Percentiles rank a stretch among this genome's conserved stretches.
Conservation (phyloP, 2,113 vertebrate species). For the Callospermophilus lateralis region DNA sequence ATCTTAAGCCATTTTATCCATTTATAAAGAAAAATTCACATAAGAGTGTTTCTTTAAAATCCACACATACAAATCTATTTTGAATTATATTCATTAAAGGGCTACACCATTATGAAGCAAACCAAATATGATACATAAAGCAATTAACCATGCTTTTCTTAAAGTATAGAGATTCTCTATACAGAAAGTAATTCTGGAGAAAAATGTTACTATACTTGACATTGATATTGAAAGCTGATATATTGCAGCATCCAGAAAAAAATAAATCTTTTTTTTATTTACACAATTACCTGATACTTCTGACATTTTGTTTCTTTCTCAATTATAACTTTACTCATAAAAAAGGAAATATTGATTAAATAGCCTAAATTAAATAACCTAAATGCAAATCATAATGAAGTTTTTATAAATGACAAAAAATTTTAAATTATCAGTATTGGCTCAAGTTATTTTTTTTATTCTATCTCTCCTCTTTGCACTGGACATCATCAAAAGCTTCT, state of each 20-base stretch:
- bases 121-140: background rate
- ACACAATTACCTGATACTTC: background rate
- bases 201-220: background rate
- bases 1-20: conserved; percentile 50
- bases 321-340: background rate
- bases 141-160: background rate
- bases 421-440: background rate
- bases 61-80: background rate
- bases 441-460: background rate
- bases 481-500: background rate
- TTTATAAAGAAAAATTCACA: background rate
- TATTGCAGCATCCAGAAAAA: background rate
- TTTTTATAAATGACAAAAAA: background rate
- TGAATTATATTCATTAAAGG: conserved; percentile 46
- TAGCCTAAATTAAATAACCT: background rate
- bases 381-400: background rate
- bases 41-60: conserved; percentile 45
- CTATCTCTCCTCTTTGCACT: background rate
- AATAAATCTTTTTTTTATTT: background rate
- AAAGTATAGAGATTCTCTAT: background rate
- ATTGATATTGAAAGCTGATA: background rate
- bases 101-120: background rate
- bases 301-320: background rate
- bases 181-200: background rate
- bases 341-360: background rate